Percentiles rank a stretch among this genome's conserved stretches.
Conservation (phyloP, 2,797 vertebrate species). For the Buceros bicornis region DNA sequence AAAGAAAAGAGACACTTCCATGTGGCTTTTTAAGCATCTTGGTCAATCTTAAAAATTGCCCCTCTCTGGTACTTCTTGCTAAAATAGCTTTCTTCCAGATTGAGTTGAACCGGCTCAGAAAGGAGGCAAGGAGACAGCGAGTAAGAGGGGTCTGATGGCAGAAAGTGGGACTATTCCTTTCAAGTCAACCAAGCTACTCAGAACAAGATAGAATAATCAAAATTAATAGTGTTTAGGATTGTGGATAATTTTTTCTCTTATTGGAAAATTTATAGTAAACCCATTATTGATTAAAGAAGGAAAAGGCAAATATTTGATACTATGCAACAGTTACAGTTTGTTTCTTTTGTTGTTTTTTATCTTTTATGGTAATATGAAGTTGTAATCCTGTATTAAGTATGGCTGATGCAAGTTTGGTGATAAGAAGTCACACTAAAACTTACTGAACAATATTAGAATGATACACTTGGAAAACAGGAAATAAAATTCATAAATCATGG, state of each 20-base stretch:
- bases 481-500: not conserved
- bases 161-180: not conserved
- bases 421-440: not conserved
- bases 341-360: not conserved
- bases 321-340: not conserved
- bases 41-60: not conserved
- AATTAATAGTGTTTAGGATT: fast-evolving
- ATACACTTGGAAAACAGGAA: not conserved
- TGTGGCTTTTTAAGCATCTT: not conserved
- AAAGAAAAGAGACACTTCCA: fast-evolving
- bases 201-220: not conserved
- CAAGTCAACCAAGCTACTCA: not conserved
- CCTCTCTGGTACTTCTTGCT: not conserved
- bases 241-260: not conserved
- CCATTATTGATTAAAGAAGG: not conserved
- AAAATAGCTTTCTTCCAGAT: not conserved
- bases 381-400: not conserved
- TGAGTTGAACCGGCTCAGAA: not conserved
- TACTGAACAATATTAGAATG: not conserved
- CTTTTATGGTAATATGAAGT: not conserved
- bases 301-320: not conserved
- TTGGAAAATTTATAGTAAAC: not conserved
- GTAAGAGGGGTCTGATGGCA: not conserved
- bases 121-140: not conserved
- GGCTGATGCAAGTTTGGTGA: not conserved